Conservation (phyloP, 1,140 invertebrate species). For the Drosophila bifasciata region DNA sequence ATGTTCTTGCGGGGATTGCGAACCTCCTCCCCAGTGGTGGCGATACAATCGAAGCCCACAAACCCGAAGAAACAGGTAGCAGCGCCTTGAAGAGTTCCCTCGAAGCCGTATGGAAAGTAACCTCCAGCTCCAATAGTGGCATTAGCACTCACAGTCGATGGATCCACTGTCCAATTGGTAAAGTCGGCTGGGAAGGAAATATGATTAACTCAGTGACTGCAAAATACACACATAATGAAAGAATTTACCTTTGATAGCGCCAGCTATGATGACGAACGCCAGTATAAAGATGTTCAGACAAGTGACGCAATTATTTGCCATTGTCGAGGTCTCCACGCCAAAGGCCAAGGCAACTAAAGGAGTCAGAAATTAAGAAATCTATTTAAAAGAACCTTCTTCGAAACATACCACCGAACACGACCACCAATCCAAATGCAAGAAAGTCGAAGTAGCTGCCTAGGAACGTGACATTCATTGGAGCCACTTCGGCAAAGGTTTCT, state of each 20-base stretch:
- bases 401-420: constrained; percentile 86
- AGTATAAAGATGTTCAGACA: constrained; percentile 93
- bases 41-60: constrained; percentile 96
- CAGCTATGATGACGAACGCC: constrained; percentile 92
- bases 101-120: constrained; percentile 88
- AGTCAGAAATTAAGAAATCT: background rate
- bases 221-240: background rate
- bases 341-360: constrained; percentile 87
- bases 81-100: constrained; percentile 90
- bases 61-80: constrained; percentile 98
- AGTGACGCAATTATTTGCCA: constrained; percentile 93
- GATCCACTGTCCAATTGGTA: constrained; percentile 58
- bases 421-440: constrained; percentile 87
- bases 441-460: constrained; percentile 89
- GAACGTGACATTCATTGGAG: constrained; percentile 86
- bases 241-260: constrained; percentile 89
- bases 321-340: constrained; percentile 93
- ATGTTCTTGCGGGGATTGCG: constrained; percentile 94
- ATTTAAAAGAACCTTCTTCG: too few species aligned
- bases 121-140: constrained; percentile 85
- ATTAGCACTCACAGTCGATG: constrained; percentile 24
- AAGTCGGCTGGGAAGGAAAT: constrained; percentile 50
- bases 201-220: background rate
- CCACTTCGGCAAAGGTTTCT: constrained; percentile 77
- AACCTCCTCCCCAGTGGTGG: constrained; percentile 89